A percentile compares a stretch with the other conserved stretches of the same genome.
These are phyloP conservation scores for Platichthys stellatus DNA, from an alignment of 2,113 vertebrate species.

Conservation along the genomic window DNA sequence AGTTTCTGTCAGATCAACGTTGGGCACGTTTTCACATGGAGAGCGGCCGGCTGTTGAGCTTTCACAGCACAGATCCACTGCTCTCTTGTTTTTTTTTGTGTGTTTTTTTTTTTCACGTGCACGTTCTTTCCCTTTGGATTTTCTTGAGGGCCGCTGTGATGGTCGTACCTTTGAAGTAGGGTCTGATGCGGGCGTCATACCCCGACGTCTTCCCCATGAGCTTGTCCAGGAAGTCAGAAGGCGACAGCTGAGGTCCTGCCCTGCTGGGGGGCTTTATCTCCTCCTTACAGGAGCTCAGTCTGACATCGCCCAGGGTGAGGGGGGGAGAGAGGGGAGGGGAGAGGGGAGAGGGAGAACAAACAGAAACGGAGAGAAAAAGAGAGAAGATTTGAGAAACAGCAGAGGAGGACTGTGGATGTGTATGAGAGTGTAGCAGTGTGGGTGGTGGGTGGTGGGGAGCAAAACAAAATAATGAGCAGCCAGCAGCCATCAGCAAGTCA, in stretches of 20 bases:
- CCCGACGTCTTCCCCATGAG: constrained; percentile 94
- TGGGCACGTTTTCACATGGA: neutral
- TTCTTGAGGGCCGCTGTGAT: constrained; percentile 22
- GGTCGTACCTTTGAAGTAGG: constrained; percentile 95
- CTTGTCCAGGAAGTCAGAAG: constrained; percentile 96
- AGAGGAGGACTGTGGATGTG: constrained; percentile 18
- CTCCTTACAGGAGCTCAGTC: constrained; percentile 89
- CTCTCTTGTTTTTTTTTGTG: constrained; percentile 31
- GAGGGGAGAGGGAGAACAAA: neutral
- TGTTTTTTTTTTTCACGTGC: constrained; percentile 23
- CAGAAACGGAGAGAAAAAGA: constrained; percentile 30
- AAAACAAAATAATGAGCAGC: constrained; percentile 43
- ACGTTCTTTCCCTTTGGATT: constrained; percentile 26
- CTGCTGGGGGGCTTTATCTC: constrained; percentile 86
- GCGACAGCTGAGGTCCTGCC: constrained; percentile 84
- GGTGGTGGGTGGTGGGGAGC: constrained; percentile 17
- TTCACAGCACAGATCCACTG: constrained; percentile 27
- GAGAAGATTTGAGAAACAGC: constrained; percentile 39
- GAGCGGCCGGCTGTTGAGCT: constrained; percentile 7
- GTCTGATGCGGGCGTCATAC: constrained; percentile 93
- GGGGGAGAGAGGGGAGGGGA: neutral
- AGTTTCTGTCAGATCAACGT: constrained; percentile 19
- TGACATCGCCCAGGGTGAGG: constrained; percentile 68
- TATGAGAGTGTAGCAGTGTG: constrained; percentile 37
- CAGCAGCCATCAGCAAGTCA: constrained; percentile 50